A percentile compares a stretch with the other conserved stretches of the same genome.
phyloP scores from a whole-genome alignment of 53 echinoderm and acorn worm genomes.

The Echinarachnius parma region DNA sequence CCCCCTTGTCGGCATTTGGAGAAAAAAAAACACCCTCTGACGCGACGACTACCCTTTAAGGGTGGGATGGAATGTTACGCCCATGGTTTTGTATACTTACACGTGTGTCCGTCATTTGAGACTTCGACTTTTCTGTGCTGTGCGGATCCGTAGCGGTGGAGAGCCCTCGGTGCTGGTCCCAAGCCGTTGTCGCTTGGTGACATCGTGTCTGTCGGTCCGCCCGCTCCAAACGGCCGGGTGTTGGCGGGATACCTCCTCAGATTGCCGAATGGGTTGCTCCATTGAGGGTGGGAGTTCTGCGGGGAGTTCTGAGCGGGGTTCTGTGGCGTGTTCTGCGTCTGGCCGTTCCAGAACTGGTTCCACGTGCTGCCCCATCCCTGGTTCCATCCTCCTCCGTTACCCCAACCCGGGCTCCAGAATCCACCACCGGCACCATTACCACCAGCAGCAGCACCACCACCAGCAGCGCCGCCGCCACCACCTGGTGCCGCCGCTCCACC shows the following conservation, averaged over 20 bases:
- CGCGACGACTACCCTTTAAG: too few species aligned
- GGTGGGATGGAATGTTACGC: too few species aligned
- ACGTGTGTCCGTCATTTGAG: conserved; percentile 33
- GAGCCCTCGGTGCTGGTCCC: not conserved
- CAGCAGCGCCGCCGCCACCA: not conserved
- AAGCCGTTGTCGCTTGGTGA: not conserved
- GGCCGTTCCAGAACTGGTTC: not conserved
- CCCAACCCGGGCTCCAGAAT: conserved; percentile 1
- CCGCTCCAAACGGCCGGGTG: not conserved
- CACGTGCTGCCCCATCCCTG: not conserved
- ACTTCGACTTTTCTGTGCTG: conserved; percentile 15
- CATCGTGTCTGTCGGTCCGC: not conserved
- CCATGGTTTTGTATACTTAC: too few species aligned
- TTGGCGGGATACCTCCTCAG: conserved; percentile 5
- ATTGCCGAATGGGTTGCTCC: conserved; percentile 29
- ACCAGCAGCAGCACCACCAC: not conserved
- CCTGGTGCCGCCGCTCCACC: not conserved
- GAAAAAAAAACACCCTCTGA: too few species aligned
- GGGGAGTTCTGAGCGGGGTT: not conserved
- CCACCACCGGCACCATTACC: not conserved
- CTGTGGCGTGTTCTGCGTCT: not conserved
- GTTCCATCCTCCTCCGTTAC: not conserved
- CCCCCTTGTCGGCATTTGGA: too few species aligned
- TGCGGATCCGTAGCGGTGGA: not conserved
- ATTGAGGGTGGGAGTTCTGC: not conserved